These are phyloP conservation scores for Lasioglossum leucozonium DNA, from an alignment of 2,888 invertebrate genomes.

Conservation along the genomic window DNA sequence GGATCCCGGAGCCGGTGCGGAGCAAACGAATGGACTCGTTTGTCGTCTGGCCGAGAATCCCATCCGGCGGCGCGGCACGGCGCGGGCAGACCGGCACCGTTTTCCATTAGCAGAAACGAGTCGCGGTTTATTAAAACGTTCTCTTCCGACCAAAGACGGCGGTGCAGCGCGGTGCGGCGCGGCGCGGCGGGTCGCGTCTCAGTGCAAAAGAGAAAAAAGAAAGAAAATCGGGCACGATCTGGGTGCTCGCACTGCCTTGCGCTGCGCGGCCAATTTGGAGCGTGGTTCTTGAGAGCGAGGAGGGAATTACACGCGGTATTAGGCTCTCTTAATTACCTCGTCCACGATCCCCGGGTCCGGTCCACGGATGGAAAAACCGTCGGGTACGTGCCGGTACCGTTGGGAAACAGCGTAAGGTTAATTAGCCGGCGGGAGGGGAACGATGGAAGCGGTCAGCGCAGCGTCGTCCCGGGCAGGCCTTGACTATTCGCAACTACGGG, in stretches of 20 bases:
- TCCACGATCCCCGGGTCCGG: not conserved
- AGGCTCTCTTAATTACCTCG: conserved; percentile 48
- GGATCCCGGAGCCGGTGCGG: not conserved
- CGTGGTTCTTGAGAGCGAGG: not conserved
- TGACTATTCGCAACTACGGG: conserved; percentile 51
- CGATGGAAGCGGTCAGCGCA: conserved; percentile 46
- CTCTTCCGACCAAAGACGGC: conserved; percentile 15
- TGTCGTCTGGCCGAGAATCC: conserved; percentile 22
- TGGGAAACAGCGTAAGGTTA: conserved; percentile 63
- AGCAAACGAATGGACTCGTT: conserved; percentile 39
- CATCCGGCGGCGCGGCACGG: not conserved
- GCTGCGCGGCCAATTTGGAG: conserved; percentile 17
- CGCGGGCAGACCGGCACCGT: not conserved
- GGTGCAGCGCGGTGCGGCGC: not conserved
- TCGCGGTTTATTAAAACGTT: conserved; percentile 40
- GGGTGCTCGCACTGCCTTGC: not conserved
- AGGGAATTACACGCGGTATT: conserved; percentile 40
- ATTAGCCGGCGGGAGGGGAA: conserved; percentile 59
- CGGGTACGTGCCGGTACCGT: not conserved
- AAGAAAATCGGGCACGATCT: conserved; percentile 19
- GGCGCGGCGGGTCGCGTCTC: not conserved
- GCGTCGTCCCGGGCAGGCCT: conserved; percentile 50
- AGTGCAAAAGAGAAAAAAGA: not conserved
- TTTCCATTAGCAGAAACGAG: conserved; percentile 30
- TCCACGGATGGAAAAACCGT: not conserved